Base-by-base conservation (phyloP, 1,140 invertebrate genomes). In the Archivesica marissinica region DNA sequence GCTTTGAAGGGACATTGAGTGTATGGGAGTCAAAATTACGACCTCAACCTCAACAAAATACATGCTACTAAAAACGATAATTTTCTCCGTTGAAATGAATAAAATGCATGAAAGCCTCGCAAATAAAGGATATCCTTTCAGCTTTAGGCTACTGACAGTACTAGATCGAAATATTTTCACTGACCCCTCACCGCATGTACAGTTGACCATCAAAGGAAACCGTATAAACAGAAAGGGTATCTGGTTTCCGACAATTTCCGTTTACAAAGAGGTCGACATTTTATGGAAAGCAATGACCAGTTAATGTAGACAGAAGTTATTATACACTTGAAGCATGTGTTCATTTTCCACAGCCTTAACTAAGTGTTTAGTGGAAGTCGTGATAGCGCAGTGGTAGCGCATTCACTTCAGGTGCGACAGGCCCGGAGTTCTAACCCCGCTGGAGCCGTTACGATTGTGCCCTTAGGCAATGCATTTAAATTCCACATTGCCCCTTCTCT, bases 241-340 rank as follows among this genome's bases (percentile, higher is more conserved):
- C 79, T 81, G 79, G 66, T 81, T 81, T 68, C 79, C 47, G 28
- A 52, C 66, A 81, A 81, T 81, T 68, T 72, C 79, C 64, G 79
- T 70, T 66, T 81, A 64, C 61, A 68, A 81, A 68, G 41, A 72
- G 79, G 39, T 39, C 44, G 35, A 52, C 35, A 23, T 64, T 81
- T 72, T 72, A 64, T 64, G 28, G 66, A 35, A 30, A 50, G 38
- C 66, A 72, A 30, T 72, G 66, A 72, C 66, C 66, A 72, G 25
- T 72, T 44, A 41, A 72, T 72, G 39, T 72, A 64, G 23, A 64
- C 23, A 35, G 13, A 33, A 64, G 3, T 64, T 64, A 52, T 52
- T 52, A n/a, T n/a, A n/a, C n/a, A n/a, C n/a, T n/a, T n/a, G n/a
- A n/a, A n/a, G n/a, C n/a, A n/a, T n/a, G n/a, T n/a, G n/a, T n/a